A percentile compares a stretch with the other conserved stretches of the same genome.
Conservation (phyloP, 2,113 vertebrate species). For the Erythrocebus patas region DNA sequence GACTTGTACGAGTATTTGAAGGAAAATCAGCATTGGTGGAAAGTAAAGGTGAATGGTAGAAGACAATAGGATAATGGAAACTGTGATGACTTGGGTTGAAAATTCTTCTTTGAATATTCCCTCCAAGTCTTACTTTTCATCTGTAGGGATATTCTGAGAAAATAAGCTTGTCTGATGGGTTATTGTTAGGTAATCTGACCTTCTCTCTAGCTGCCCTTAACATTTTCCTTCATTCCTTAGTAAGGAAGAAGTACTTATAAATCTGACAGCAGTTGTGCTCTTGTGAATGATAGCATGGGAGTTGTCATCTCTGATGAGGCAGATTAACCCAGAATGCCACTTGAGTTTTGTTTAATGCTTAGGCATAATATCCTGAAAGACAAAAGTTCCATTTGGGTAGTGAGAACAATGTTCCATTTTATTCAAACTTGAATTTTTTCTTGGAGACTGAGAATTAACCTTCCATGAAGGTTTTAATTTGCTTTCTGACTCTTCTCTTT, state of each 20-base stretch:
- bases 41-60: no score
- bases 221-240: conserved; percentile 4
- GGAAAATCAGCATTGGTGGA: no score
- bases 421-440: conserved; percentile 34
- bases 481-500: neutral
- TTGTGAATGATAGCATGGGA: neutral
- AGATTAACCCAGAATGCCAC: neutral
- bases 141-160: no score
- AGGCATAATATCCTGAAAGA: neutral
- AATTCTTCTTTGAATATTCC: no score
- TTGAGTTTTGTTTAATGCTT: neutral
- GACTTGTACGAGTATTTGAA: no score
- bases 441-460: neutral
- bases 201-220: no score
- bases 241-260: conserved; percentile 25
- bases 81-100: no score
- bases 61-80: no score
- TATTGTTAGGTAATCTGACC: no score
- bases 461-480: conserved; percentile 22
- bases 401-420: neutral
- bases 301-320: neutral
- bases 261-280: neutral
- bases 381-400: neutral
- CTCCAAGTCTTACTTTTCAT: no score
- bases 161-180: no score